Base-by-base conservation (phyloP, 2,888 invertebrate genomes). In the Mimachlamys varia region DNA sequence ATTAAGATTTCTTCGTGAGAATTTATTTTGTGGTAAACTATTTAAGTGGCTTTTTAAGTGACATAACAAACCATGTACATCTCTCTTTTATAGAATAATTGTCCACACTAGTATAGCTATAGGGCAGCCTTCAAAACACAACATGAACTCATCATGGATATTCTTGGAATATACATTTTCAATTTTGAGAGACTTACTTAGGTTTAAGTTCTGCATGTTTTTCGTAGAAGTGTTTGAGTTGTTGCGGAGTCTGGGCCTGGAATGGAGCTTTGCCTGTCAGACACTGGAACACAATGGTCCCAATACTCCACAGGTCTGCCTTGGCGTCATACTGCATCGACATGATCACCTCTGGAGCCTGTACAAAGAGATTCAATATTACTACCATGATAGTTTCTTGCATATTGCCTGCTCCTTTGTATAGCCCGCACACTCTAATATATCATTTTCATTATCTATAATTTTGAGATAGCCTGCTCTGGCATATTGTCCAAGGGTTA, bases 281-380 rank as follows among this genome's bases (percentile, higher is more conserved):
- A 97, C 99, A 99, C 97, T 99, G 99, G 97, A 98, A 99, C 92
- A 99, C 98, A 95, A 99, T 99, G 33, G 99, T 99, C 90, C 99
- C 99, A 95, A 99, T 97, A 94, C 99, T 99, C 99, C 99, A 99
- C 91, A 99, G 97, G 97, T 99, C 99, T 17, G 99, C 99, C 97
- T 99, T 99, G 90, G 99, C 99, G 97, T 99, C 99, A 96, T 99
- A 99, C 96, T 99, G 99, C 93, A 99, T 97, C 2, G 99, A 99
- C 99, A 99, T 99, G 95, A 99, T 99, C 90, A 99, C 99, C 97
- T 99, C 99, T 0, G 99, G 99, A 58, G 99, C 99, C 98, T 98
- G 94, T 17, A 90, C 37, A n/a, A 22, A 12, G 22, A 49, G 87
- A 62, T 15, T 15, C 50, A 3, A 44, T 44, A 44, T 44, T 7